A percentile compares a stretch with the other conserved stretches of the same genome.
These are phyloP conservation scores for Coranthus polyacanthus DNA, from an alignment of 2,797 vertebrate species.

Conservation along the genomic window DNA sequence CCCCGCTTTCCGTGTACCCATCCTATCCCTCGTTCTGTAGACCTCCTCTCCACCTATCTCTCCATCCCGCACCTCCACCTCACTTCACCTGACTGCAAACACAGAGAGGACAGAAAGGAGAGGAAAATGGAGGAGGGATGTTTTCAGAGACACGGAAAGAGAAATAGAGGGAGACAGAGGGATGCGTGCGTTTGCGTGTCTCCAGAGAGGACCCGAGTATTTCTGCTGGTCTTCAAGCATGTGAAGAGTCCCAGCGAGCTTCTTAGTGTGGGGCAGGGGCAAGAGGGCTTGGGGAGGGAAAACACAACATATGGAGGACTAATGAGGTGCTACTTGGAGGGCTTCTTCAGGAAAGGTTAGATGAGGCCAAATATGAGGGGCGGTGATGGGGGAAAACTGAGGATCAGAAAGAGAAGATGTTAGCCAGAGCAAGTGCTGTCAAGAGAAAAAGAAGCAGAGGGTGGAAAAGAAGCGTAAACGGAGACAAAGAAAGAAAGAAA, in stretches of 20 bases:
- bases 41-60: slow-evolving; percentile 40
- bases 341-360: slow-evolving; percentile 58
- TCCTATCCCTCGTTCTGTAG: slow-evolving; percentile 20
- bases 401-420: slow-evolving; percentile 34
- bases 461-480: slow-evolving; percentile 2
- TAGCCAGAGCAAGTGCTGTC: slow-evolving; percentile 12
- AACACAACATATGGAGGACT: slow-evolving; percentile 70
- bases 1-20: slow-evolving; percentile 34
- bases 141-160: slow-evolving; percentile 16
- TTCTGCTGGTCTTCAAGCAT: slow-evolving; percentile 46
- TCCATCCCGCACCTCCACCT: slow-evolving; percentile 53
- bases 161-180: not conserved
- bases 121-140: slow-evolving; percentile 54
- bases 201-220: slow-evolving; percentile 24
- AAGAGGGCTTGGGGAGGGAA: slow-evolving; percentile 46
- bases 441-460: not conserved
- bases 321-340: slow-evolving; percentile 68
- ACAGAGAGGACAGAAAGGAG: slow-evolving; percentile 21
- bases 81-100: slow-evolving; percentile 59
- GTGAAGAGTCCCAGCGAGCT: slow-evolving; percentile 55
- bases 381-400: slow-evolving; percentile 30
- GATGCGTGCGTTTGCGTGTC: slow-evolving; percentile 15
- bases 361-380: slow-evolving; percentile 49
- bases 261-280: slow-evolving; percentile 50
- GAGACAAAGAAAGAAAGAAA: not conserved